Conservation (phyloP, 2,888 invertebrate species). For the Hirtodrosophila cameraria region DNA sequence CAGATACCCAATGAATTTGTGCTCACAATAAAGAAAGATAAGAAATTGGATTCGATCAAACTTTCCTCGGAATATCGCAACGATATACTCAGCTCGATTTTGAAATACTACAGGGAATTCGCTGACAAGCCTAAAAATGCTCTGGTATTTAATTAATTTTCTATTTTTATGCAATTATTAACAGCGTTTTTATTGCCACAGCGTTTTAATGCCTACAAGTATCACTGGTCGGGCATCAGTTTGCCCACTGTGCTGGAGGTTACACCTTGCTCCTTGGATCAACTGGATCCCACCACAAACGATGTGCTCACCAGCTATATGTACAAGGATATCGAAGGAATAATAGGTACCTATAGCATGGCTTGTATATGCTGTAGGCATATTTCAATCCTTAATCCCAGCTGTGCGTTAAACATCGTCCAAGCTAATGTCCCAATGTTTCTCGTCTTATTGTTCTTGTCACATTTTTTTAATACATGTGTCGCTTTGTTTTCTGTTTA, state of each 20-base stretch:
- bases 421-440: slow-evolving; percentile 13
- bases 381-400: not conserved
- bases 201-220: slow-evolving; percentile 96
- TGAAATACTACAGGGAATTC: slow-evolving; percentile 91
- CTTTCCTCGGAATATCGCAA: slow-evolving; percentile 98
- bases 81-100: slow-evolving; percentile 95
- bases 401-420: slow-evolving; percentile 12
- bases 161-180: not conserved
- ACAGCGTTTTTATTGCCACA: slow-evolving; percentile 81
- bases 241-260: slow-evolving; percentile 95
- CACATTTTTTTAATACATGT: slow-evolving; percentile 51
- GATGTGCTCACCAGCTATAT: slow-evolving; percentile 92
- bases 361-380: slow-evolving; percentile 36
- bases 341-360: slow-evolving; percentile 85
- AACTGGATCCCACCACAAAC: slow-evolving; percentile 94
- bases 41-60: slow-evolving; percentile 96
- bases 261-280: slow-evolving; percentile 95
- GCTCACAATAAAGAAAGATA: slow-evolving; percentile 93
- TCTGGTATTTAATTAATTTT: slow-evolving; percentile 85
- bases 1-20: slow-evolving; percentile 89
- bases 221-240: slow-evolving; percentile 97
- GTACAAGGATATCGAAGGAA: slow-evolving; percentile 93
- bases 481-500: slow-evolving; percentile 40
- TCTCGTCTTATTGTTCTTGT: slow-evolving; percentile 7
- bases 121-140: slow-evolving; percentile 92